These are phyloP conservation scores for Henicopernis longicauda DNA, from an alignment of 2,113 vertebrate genomes.

Conservation along the genomic window DNA sequence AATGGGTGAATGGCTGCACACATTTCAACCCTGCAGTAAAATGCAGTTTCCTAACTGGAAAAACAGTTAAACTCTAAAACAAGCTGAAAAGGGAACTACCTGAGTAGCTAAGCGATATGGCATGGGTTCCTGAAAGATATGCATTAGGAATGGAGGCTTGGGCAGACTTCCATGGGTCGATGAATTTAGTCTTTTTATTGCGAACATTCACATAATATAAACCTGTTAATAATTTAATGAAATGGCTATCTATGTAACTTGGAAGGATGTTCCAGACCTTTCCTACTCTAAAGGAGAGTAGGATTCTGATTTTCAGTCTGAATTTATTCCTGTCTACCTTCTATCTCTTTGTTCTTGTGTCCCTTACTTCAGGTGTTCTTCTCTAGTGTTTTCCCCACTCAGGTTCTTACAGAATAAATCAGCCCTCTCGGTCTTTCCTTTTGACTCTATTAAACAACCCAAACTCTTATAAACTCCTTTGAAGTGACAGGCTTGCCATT, in stretches of 20 bases:
- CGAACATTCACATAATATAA: background rate
- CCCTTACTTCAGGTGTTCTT: background rate
- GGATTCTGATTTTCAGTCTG: background rate
- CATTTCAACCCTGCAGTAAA: background rate
- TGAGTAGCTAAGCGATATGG: background rate
- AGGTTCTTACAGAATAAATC: background rate
- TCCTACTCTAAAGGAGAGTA: background rate
- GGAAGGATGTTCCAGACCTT: background rate
- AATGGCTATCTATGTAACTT: background rate
- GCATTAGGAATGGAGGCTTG: background rate
- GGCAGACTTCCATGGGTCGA: background rate
- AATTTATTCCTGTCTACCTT: background rate
- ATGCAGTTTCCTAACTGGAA: background rate
- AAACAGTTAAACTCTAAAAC: background rate
- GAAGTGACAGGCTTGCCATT: background rate
- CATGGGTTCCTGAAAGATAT: background rate
- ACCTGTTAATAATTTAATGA: background rate
- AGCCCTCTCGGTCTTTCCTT: background rate
- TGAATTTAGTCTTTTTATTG: background rate
- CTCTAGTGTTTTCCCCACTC: background rate
- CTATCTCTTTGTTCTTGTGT: background rate
- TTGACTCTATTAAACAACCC: background rate
- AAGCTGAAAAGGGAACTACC: background rate
- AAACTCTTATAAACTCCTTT: background rate
- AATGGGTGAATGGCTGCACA: background rate